Conservation (phyloP, 2,888 invertebrate genomes). For the Andrena praecox region DNA sequence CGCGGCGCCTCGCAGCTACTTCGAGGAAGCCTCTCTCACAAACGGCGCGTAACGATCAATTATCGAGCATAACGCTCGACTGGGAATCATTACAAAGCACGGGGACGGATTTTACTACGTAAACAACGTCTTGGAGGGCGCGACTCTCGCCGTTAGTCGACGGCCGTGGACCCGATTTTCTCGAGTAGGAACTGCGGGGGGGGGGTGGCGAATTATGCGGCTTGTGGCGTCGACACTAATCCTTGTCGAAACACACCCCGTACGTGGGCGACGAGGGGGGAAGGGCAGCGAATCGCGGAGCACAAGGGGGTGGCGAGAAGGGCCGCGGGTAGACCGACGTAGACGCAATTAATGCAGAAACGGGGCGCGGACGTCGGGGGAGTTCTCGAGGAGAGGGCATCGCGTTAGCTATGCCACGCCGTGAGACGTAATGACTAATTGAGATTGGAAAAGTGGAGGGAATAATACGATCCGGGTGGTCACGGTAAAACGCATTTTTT, state of each 20-base stretch:
- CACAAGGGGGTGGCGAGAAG: slow-evolving; percentile 26
- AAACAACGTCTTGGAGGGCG: slow-evolving; percentile 52
- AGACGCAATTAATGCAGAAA: slow-evolving; percentile 75
- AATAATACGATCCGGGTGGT: slow-evolving; percentile 72
- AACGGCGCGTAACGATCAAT: slow-evolving; percentile 48
- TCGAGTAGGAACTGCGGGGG: slow-evolving; percentile 13
- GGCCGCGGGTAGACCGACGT: slow-evolving; percentile 57
- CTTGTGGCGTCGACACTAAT: slow-evolving; percentile 70
- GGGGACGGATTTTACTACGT: slow-evolving; percentile 41
- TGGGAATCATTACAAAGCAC: slow-evolving; percentile 41
- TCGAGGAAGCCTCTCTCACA: slow-evolving; percentile 35
- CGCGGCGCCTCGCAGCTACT: slow-evolving; percentile 7
- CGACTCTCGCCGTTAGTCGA: slow-evolving; percentile 40
- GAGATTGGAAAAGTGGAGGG: slow-evolving; percentile 74
- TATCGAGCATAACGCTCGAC: slow-evolving; percentile 51
- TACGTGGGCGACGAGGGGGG: background rate
- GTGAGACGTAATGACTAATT: slow-evolving; percentile 78
- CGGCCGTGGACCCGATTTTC: slow-evolving; percentile 50
- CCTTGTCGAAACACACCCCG: slow-evolving; percentile 66
- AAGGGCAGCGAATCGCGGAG: slow-evolving; percentile 14
- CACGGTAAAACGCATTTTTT: slow-evolving; percentile 70
- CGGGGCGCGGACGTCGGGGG: slow-evolving; percentile 53
- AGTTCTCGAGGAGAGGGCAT: slow-evolving; percentile 69
- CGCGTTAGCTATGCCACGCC: slow-evolving; percentile 58
- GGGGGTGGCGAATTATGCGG: slow-evolving; percentile 60